phyloP scores from a whole-genome alignment of 2,797 vertebrate species.

The Mormyrops boulengeri region DNA sequence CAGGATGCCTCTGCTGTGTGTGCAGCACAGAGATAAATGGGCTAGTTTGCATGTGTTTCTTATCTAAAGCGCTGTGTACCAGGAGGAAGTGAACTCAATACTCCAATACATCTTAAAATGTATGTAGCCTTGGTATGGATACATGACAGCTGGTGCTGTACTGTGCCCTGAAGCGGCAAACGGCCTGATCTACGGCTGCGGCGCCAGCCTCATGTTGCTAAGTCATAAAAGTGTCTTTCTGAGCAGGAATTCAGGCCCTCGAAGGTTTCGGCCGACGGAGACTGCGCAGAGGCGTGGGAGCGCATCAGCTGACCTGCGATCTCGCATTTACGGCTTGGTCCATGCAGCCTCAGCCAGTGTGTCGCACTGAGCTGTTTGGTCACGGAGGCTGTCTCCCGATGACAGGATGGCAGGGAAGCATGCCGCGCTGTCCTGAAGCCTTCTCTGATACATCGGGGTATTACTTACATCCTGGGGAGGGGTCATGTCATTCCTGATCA shows the following conservation, averaged over 20 bases:
- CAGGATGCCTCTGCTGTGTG: neutral
- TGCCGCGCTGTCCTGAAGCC: neutral
- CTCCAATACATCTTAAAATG: neutral
- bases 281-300: neutral
- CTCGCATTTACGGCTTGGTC: neutral
- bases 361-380: neutral
- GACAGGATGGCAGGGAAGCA: neutral
- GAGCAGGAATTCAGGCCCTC: neutral
- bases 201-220: neutral
- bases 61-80: neutral
- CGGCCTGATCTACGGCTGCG: neutral
- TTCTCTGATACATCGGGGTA: neutral
- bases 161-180: neutral
- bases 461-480: neutral
- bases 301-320: neutral
- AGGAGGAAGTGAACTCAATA: neutral
- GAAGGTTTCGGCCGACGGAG: neutral
- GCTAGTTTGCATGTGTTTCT: neutral
- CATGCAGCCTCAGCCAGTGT: neutral
- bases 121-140: neutral
- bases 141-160: neutral
- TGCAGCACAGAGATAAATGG: neutral
- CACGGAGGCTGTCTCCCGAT: neutral
- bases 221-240: neutral
- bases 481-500: neutral